These are phyloP conservation scores for Nesoenas mayeri DNA, from an alignment of 2,113 vertebrate species.

Conservation along the genomic window DNA sequence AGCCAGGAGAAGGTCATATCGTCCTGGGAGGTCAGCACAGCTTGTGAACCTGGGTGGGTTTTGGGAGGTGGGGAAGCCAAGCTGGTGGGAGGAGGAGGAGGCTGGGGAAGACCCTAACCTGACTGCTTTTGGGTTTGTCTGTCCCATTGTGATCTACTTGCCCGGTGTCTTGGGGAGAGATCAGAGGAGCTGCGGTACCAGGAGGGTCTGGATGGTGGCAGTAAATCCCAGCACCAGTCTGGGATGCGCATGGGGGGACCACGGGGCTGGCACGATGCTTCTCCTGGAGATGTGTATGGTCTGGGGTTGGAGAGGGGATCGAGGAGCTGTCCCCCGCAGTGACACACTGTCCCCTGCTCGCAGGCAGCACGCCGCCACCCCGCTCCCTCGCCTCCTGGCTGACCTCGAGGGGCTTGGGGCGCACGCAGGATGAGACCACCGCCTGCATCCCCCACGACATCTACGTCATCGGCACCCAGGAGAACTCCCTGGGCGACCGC, in stretches of 20 bases:
- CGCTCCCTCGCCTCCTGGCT: slow-evolving; percentile 83
- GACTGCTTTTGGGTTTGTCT: background rate
- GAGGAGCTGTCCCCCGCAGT: fast-evolving
- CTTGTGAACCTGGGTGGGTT: background rate
- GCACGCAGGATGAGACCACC: slow-evolving; percentile 77
- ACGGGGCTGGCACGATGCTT: fast-evolving
- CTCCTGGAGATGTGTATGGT: fast-evolving
- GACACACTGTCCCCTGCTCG: background rate
- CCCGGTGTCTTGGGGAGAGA: background rate
- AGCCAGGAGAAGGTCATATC: fast-evolving
- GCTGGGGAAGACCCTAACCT: background rate
- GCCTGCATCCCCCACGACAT: slow-evolving; percentile 82
- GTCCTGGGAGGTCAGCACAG: background rate
- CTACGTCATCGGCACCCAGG: slow-evolving; percentile 87
- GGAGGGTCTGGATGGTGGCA: background rate
- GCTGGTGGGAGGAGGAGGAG: background rate
- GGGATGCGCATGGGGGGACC: fast-evolving
- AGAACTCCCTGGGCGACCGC: slow-evolving; percentile 87
- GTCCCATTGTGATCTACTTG: fast-evolving
- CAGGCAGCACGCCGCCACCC: slow-evolving; percentile 83
- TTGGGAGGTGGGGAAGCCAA: background rate
- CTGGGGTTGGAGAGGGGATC: background rate
- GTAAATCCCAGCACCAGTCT: background rate
- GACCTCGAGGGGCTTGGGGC: slow-evolving; percentile 81
- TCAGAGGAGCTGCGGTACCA: background rate